phyloP scores from a whole-genome alignment of 2,113 vertebrate genomes.

The Tringa solitaria region DNA sequence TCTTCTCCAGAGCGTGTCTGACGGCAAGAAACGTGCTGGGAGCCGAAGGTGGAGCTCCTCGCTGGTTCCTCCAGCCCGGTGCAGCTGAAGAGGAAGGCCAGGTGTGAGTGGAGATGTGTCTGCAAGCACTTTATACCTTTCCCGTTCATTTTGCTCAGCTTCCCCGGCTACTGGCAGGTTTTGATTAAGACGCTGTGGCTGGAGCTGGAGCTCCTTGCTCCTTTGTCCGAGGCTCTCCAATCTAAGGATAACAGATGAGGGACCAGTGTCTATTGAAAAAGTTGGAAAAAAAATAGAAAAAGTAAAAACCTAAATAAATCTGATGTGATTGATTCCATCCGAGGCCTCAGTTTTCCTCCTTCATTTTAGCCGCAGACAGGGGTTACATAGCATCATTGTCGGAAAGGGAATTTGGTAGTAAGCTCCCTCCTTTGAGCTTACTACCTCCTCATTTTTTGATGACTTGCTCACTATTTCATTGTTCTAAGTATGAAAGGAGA shows the following conservation, averaged over 20 bases:
- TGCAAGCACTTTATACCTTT: neutral
- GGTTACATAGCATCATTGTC: neutral
- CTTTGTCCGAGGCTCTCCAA: neutral
- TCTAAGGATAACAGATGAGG: neutral
- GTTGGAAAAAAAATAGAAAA: neutral
- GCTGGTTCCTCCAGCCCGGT: neutral
- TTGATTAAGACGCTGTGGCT: neutral
- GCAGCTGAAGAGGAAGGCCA: neutral
- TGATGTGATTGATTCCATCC: neutral
- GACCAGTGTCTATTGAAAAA: neutral
- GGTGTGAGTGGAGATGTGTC: no score
- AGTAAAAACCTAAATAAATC: neutral
- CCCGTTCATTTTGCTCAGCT: neutral
- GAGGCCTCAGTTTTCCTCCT: neutral
- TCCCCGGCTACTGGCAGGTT: neutral
- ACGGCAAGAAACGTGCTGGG: neutral
- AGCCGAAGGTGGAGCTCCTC: neutral
- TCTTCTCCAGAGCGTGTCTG: neutral
- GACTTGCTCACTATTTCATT: neutral
- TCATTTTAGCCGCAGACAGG: neutral
- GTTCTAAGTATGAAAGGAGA: neutral
- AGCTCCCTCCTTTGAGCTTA: neutral
- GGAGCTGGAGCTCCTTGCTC: neutral
- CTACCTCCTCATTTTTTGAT: neutral
- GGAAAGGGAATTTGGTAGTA: neutral